Evolutionary conservation across 2,113 vertebrate genomes (phyloP).

Genomic region (Ammodytes marinus): DNA sequence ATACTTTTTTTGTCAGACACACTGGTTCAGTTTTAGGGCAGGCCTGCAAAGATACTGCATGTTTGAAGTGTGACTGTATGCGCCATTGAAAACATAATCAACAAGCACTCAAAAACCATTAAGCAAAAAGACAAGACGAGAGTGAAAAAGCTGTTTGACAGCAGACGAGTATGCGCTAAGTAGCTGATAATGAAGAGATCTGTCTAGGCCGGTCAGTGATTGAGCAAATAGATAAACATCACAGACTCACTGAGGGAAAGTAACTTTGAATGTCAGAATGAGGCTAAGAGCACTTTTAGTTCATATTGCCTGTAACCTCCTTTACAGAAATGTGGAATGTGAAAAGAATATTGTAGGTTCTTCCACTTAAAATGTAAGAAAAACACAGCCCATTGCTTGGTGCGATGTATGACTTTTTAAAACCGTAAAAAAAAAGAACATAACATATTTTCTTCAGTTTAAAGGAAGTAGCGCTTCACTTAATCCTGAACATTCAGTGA

Average conservation of each 20-base stretch:
- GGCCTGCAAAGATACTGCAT: conserved; percentile 61
- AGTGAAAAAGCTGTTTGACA: conserved; percentile 57
- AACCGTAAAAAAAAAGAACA: neutral
- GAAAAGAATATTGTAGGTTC: neutral
- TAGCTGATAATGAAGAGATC: conserved; percentile 79
- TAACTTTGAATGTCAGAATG: conserved; percentile 70
- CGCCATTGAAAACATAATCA: conserved; percentile 52
- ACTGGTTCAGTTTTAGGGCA: conserved; percentile 40
- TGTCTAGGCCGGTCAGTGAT: conserved; percentile 76
- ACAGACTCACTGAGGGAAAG: conserved; percentile 57
- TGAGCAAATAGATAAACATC: conserved; percentile 78
- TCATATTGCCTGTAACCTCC: conserved; percentile 30
- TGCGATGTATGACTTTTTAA: neutral
- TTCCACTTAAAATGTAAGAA: neutral
- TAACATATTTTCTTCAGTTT: neutral
- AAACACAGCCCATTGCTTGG: neutral
- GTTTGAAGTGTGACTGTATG: conserved; percentile 37
- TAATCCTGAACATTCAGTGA: neutral
- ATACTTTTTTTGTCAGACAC: conserved; percentile 39
- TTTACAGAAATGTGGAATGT: conserved; percentile 1
- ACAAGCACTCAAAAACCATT: conserved; percentile 54
- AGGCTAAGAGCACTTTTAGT: conserved; percentile 59
- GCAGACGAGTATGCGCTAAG: conserved; percentile 70
- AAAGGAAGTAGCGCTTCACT: neutral
- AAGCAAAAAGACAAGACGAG: conserved; percentile 43